phyloP scores from a whole-genome alignment of 2,888 invertebrate species.

The Thecocarcelia acutangulata region DNA sequence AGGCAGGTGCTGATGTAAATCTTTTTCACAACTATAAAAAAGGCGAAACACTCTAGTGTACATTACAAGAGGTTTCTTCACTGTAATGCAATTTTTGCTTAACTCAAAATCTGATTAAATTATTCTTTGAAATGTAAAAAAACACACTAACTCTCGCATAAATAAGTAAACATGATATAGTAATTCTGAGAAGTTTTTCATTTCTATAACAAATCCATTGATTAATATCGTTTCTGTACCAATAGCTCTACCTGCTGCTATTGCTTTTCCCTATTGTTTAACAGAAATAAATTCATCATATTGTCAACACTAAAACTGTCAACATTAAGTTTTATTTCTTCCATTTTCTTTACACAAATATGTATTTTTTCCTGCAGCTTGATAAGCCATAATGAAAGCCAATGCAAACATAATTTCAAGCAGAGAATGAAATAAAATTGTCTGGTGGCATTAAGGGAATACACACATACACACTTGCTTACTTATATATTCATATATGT shows the following conservation, averaged over 20 bases:
- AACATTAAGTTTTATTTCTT: conserved; percentile 45
- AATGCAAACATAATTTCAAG: conserved; percentile 3
- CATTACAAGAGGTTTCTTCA: no score
- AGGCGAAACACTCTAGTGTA: no score
- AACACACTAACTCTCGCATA: neutral
- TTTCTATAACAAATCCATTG: neutral
- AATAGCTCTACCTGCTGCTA: neutral
- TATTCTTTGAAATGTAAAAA: no score
- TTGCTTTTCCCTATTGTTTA: neutral
- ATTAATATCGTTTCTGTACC: neutral
- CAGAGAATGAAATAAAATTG: neutral
- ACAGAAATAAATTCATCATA: conserved; percentile 46
- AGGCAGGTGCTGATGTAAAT: no score
- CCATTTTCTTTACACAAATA: neutral
- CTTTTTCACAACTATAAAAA: no score
- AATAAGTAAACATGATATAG: neutral
- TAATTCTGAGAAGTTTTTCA: neutral
- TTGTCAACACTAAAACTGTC: conserved; percentile 62
- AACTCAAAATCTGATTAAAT: no score
- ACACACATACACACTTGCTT: no score
- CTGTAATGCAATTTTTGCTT: no score
- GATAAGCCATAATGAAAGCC: conserved; percentile 9
- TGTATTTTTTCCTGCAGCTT: neutral
- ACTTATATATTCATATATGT: no score
- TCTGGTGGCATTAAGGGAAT: neutral